Conservation (phyloP, 2,797 vertebrate species). For the Todus mexicanus region DNA sequence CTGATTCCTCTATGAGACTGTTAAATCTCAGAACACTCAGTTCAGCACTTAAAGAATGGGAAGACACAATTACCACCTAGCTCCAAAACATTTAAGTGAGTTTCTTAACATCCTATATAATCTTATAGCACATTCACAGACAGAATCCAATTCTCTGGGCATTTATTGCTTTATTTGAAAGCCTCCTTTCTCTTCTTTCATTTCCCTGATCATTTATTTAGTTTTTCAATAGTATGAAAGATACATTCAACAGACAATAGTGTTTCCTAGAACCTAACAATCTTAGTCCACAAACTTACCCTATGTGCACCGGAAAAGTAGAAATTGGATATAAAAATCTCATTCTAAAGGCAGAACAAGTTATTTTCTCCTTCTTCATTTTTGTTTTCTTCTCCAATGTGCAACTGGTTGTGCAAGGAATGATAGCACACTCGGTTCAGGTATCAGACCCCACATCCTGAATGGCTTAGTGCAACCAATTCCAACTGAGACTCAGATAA, state of each 20-base stretch:
- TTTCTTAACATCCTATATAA: neutral
- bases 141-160: neutral
- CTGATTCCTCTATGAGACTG: neutral
- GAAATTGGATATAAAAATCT: neutral
- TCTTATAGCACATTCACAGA: neutral
- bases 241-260: neutral
- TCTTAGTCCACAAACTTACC: neutral
- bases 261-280: neutral
- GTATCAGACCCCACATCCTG: neutral
- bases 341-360: neutral
- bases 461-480: neutral
- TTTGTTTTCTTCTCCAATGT: neutral
- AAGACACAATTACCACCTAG: neutral
- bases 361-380: neutral
- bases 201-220: neutral
- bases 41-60: neutral
- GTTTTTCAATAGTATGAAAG: neutral
- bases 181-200: neutral
- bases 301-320: neutral
- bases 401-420: neutral
- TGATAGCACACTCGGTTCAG: neutral
- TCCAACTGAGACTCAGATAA: neutral
- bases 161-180: neutral
- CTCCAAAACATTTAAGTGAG: neutral
- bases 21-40: neutral